Evolutionary conservation across 2,888 invertebrate genomes (phyloP), one percentile per base, ranked within the genome.

Genomic region (Notodonta dromedarius): DNA sequence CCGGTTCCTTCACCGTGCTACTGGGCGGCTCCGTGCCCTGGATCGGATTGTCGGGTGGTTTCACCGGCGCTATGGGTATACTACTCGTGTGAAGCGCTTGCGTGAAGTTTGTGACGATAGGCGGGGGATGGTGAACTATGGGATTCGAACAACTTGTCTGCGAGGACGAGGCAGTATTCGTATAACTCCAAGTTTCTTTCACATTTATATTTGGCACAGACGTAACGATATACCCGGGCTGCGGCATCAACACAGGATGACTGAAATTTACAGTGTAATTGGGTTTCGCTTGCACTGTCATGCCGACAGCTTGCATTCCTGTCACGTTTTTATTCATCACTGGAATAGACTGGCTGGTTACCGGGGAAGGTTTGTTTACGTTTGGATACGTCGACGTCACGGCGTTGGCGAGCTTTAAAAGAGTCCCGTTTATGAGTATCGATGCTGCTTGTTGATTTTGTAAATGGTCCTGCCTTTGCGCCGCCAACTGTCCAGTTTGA

Each of bases 201-300:
- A 91, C 91, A 67, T 89, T 92, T 58, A 92, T 88, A 87, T 91
- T 94, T 84, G 94, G 94, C 87, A 94, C 89, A 64, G 94, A 93
- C 65, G 94, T 94, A 59, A 94, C 91, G 65, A 94, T 91, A 75
- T 85, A 94, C 58, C 94, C 94, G 32, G 94, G 88, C 69, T 93
- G 94, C 11, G 93, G 93, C 75, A 94, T 83, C 48, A 94, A 79
- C 60, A 94, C 82, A 9, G 94, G 89, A 75, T 94, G 89, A 70
- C 94, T 93, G 48, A 91, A 89, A 68, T 94, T 94, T 63, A 94
- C 90, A 57, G 94, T 89, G 65, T 89, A 93, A 73, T 92, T 94
- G 65, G 89, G 85, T 80, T 95, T 94, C n/a, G 94, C 90, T 61
- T 90, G 92, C 66, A 91, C 88, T 67, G 94, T 88, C 83, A 94